Evolutionary conservation across 2,113 vertebrate genomes (phyloP).

Genomic region (Delphinapterus leucas): DNA sequence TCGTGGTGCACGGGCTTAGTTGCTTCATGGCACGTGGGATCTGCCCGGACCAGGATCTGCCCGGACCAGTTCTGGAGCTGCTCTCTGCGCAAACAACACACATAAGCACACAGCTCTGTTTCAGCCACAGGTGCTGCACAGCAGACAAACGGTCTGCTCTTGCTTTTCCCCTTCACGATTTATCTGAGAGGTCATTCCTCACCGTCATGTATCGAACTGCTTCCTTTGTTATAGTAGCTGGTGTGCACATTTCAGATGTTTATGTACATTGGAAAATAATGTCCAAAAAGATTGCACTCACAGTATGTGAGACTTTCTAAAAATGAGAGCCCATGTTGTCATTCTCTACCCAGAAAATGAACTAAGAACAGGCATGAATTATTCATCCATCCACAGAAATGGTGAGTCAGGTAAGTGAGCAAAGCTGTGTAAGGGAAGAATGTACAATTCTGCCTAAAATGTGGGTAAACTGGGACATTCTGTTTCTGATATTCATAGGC

Average conservation of each 20-base stretch:
- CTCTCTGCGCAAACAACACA: neutral
- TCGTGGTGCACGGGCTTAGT: too few species aligned
- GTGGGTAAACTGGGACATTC: neutral
- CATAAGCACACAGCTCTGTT: neutral
- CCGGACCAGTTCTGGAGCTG: neutral
- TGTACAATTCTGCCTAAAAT: neutral
- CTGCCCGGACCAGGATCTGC: too few species aligned
- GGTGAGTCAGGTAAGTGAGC: neutral
- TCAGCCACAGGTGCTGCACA: neutral
- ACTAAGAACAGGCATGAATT: neutral
- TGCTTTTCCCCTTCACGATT: neutral
- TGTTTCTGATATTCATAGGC: neutral
- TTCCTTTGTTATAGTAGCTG: neutral
- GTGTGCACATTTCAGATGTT: neutral
- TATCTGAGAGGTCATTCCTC: neutral
- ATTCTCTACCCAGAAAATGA: neutral
- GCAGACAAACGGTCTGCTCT: neutral
- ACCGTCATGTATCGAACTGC: neutral
- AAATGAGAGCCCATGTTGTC: neutral
- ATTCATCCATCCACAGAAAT: neutral
- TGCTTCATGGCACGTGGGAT: too few species aligned
- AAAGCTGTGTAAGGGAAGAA: too few species aligned
- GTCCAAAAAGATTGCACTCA: neutral
- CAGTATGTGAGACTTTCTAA: neutral
- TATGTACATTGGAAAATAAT: neutral